Evolutionary conservation across 2,113 vertebrate genomes (phyloP), one percentile per base, ranked within the genome.

Genomic region (Trichomycterus rosablanca): DNA sequence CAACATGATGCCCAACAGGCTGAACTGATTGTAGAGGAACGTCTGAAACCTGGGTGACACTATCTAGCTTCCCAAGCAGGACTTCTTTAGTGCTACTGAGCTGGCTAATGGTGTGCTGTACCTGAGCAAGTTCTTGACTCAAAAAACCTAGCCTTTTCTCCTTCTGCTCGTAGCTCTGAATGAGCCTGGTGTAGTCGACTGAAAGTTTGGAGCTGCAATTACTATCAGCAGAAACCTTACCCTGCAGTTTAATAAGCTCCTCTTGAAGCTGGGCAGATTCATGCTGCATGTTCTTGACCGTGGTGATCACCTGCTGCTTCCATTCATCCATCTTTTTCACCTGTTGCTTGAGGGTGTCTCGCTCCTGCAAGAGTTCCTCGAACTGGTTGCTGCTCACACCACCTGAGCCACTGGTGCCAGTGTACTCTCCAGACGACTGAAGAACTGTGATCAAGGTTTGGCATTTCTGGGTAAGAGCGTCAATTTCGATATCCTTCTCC

Each of bases 291-390:
- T 99, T 97, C 71, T 93, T 92, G 3, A 99, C 93, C 0, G 96
- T 97, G 7, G 96, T 99, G 74, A 97, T 95, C 43, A 97, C 96
- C 66, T 99, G 96, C 52, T 95, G 92, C 63, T 99, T 99, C 96
- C 96, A 99, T 72, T 99, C 96, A 14, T 97, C 94, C 92, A 99
- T 93, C 76, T 97, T 98, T 82, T 98, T 99, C 19, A 97, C 93
- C 69, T 98, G 95, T 40, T 97, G 95, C 54, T 97, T 95, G 37
- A 99, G 73, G 1, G 86, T 89, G 80, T 97, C 92, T 0, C 96
- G 83, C 48, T 99, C 96, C 53, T 95, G 93, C 1, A 99, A 77
- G 37, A 99, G 91, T 57, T 97, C 91, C 74, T 97, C 94, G 57
- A 99, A 98, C 77, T 99, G 95, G 73, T 95, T 97, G 76, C 93